These are phyloP conservation scores for Dendrocincla tyrannina DNA, from an alignment of 2,797 vertebrate species.

Conservation along the genomic window DNA sequence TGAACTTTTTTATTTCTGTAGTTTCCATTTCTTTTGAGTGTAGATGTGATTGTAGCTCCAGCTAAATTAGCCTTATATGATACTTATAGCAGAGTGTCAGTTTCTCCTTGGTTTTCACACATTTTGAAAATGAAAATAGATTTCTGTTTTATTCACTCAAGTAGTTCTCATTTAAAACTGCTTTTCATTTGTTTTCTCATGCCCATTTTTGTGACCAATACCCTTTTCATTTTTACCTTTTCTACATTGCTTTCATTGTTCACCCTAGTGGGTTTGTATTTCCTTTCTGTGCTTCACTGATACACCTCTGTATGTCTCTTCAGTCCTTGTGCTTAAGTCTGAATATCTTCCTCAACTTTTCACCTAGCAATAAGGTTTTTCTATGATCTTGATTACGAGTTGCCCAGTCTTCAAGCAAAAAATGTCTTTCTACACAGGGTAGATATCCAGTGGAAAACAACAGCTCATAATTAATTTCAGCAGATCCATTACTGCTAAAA, in stretches of 20 bases:
- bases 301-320: not conserved
- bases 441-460: not conserved
- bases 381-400: not conserved
- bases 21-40: not conserved
- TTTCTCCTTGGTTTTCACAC: not conserved
- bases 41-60: not conserved
- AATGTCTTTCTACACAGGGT: not conserved
- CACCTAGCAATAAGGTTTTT: not conserved
- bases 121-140: not conserved
- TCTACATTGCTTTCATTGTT: not conserved
- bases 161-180: not conserved
- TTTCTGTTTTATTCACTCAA: not conserved
- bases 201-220: not conserved
- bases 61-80: not conserved
- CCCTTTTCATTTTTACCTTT: not conserved
- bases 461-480: not conserved
- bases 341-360: not conserved
- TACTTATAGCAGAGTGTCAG: not conserved
- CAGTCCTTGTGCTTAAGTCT: not conserved
- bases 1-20: not conserved
- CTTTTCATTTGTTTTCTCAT: not conserved
- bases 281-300: not conserved
- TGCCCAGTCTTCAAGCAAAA: not conserved
- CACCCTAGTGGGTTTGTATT: not conserved
- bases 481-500: not conserved